Percentiles rank a stretch among this genome's conserved stretches.
These are phyloP conservation scores for Agapostemon virescens DNA, from an alignment of 2,888 invertebrate genomes.

Conservation along the genomic window DNA sequence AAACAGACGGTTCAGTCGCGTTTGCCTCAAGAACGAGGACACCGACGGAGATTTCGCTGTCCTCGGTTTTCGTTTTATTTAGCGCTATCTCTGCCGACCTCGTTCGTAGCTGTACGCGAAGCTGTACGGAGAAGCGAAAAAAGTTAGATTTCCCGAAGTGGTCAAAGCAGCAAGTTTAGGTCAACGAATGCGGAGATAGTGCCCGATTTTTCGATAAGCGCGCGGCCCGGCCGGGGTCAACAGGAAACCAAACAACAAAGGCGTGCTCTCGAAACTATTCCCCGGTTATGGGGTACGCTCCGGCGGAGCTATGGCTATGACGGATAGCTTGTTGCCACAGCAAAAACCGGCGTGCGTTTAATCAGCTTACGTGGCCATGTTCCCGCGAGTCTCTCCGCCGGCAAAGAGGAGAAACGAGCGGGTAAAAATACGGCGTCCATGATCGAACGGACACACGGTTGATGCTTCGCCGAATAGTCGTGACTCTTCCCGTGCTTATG, in stretches of 20 bases:
- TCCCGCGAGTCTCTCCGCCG: not conserved
- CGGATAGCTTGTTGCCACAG: not conserved
- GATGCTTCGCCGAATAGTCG: conserved; percentile 47
- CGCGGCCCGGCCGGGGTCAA: not conserved
- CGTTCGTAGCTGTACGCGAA: not conserved
- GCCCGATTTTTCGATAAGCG: not conserved
- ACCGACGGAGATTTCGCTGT: not conserved
- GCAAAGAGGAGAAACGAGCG: not conserved
- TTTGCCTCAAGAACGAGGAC: not conserved
- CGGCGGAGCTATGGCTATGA: not conserved
- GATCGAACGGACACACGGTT: conserved; percentile 6
- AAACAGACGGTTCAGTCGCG: too few species aligned
- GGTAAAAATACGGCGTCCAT: not conserved
- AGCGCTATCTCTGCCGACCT: not conserved
- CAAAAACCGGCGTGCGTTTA: conserved; percentile 27
- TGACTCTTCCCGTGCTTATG: conserved; percentile 30
- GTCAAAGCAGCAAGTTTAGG: not conserved
- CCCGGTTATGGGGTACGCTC: not conserved
- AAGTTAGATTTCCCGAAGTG: not conserved
- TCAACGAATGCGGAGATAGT: not conserved
- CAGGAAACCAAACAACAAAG: conserved; percentile 1
- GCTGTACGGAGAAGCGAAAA: not conserved
- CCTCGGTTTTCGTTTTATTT: not conserved
- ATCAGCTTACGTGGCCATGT: conserved; percentile 29
- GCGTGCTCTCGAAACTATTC: not conserved